Evolutionary conservation across 2,113 vertebrate species (phyloP), one percentile per base, ranked within the genome.

Genomic region (Arvicanthis niloticus): DNA sequence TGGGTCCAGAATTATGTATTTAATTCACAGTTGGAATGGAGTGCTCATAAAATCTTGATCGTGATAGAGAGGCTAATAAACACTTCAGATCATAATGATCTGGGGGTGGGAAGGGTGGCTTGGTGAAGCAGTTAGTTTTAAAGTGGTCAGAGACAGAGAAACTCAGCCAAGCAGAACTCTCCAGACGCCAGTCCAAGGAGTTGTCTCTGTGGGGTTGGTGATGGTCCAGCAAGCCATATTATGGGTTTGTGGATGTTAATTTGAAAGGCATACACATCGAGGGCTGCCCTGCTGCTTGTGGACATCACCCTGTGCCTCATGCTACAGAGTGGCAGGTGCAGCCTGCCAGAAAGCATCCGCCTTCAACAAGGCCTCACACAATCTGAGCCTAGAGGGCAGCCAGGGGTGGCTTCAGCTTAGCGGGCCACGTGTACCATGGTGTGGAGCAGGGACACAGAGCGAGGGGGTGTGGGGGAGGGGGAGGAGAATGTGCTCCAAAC

Each of bases 11-110:
- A 98, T 98, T 97, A 96, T 96, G 98, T 93, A 78, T 98, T 98
- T 98, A 98, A 98, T 98, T 98, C 98, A 80, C 96, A 95, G 95
- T 91, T 95, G 92, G 90, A 94, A 76, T 26, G 29, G 97, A 98
- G 98, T 93, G 96, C 98, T 98, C 98, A 77, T 98, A 97, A 98
- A 98, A 98, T 88, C 98, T 89, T 95, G 97, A 97, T 97, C 96
- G 85, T 97, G 98, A 98, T 60, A 95, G 97, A 98, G 97, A 96
- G 97, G 97, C 96, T 96, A 95, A 98, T 98, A 98, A 98, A 98
- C 96, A 76, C 97, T 97, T 96, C 96, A 96, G 96, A 97, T 85
- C 97, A 95, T 98, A 98, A 98, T 53, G 85, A 98, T 98, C 98
- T 96, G 96, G 97, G 95, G 97, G 97, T 95, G 97, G 96, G 42